Evolutionary conservation across 2,888 invertebrate species (phyloP), one percentile per base, ranked within the genome.

Genomic region (Polydrusus tereticollis): DNA sequence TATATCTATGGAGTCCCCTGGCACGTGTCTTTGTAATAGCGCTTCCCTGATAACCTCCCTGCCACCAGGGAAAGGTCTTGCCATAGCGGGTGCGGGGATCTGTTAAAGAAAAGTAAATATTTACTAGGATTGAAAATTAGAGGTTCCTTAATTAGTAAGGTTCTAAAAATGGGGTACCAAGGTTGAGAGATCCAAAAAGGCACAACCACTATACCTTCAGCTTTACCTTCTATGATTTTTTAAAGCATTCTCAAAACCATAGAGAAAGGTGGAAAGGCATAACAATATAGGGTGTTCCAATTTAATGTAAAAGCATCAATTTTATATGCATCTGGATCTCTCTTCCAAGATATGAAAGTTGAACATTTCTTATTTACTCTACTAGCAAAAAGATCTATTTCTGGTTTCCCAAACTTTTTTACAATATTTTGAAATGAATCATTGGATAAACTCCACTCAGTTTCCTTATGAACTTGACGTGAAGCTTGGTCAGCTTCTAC

Each of bases 241-340:
- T n/a, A n/a, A n/a, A n/a, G n/a, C n/a, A n/a, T n/a, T n/a, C n/a
- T n/a, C n/a, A n/a, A n/a, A n/a, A n/a, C n/a, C n/a, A n/a, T n/a
- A n/a, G n/a, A n/a, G n/a, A n/a, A n/a, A n/a, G n/a, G n/a, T n/a
- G n/a, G n/a, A n/a, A n/a, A n/a, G n/a, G n/a, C n/a, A 45, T 45
- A 45, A 16, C 8, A 45, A 14, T 45, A 8, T 7, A 38, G n/a
- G 2, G 7, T 3, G 21, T 26, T 18, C 77, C 77, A 68, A 63
- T 47, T 16, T 45, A 69, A 72, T 12, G 78, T 81, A 66, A 81
- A 81, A 0, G 81, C 81, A 59, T 81, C 80, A 0, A 81, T 69
- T 2, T 68, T 73, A 5, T 63, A 21, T 0, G 78, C 74, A 5
- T 76, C 72, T 43, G 80, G 80, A 62, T 80, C 79, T 63, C 60